These are phyloP conservation scores for Silurus meridionalis DNA, from an alignment of 2,113 vertebrate species.

Conservation along the genomic window DNA sequence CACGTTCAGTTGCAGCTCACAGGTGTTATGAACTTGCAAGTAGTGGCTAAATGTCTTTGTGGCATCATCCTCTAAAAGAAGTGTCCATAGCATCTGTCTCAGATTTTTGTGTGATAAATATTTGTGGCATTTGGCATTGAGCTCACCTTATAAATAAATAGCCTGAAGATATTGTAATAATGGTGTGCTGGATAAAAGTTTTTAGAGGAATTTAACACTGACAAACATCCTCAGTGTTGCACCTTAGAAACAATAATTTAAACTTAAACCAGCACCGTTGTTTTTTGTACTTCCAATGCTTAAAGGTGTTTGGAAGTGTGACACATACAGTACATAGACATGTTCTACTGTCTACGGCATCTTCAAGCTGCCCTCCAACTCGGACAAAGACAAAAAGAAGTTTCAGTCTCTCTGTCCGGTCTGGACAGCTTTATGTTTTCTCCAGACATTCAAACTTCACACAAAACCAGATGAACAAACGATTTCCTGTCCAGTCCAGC, in stretches of 20 bases:
- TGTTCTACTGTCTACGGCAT: not conserved
- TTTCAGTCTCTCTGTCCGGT: slow-evolving; percentile 20
- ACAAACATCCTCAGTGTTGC: slow-evolving; percentile 14
- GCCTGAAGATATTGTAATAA: slow-evolving; percentile 4
- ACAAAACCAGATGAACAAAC: slow-evolving; percentile 57
- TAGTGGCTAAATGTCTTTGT: not conserved
- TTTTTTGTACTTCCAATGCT: not conserved
- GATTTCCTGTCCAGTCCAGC: slow-evolving; percentile 55
- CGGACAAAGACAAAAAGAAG: not conserved
- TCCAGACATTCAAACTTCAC: slow-evolving; percentile 55
- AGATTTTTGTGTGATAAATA: not conserved
- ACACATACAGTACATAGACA: not conserved
- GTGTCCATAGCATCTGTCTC: not conserved
- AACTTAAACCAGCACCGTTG: slow-evolving; percentile 4
- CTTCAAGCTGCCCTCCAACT: not conserved
- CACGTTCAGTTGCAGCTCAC: not conserved
- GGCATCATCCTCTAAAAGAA: not conserved
- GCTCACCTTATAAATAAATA: not conserved
- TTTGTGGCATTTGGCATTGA: not conserved
- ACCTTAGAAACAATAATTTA: not conserved
- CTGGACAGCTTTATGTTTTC: slow-evolving; percentile 38
- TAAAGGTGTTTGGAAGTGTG: not conserved
- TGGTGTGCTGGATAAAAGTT: slow-evolving; percentile 22
- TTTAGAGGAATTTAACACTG: slow-evolving; percentile 7
- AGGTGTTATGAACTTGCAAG: not conserved